Conservation (phyloP, 2,888 invertebrate genomes). For the Anoplius nigerrimus region DNA sequence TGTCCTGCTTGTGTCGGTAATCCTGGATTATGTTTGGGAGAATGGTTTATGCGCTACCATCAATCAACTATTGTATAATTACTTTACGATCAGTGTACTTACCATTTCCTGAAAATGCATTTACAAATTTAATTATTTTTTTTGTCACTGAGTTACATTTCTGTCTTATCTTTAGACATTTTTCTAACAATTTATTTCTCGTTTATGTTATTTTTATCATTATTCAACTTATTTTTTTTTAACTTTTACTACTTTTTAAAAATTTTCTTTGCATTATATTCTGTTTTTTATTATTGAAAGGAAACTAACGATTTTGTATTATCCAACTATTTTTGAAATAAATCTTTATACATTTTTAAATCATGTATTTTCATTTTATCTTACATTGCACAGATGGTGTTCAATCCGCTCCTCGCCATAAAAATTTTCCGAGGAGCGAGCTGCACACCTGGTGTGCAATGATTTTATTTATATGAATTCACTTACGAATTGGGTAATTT, state of each 20-base stretch:
- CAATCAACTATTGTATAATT: constrained; percentile 5
- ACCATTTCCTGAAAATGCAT: constrained; percentile 12
- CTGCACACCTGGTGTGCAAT: too few species aligned
- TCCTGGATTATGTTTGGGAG: constrained; percentile 12
- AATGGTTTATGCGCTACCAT: constrained; percentile 8
- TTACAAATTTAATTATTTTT: constrained; percentile 8
- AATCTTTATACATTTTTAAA: constrained; percentile 2
- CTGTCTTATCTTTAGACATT: constrained; percentile 9
- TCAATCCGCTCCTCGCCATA: too few species aligned
- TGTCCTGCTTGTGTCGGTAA: constrained; percentile 10
- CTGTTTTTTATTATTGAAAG: constrained; percentile 10
- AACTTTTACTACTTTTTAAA: constrained; percentile 6
- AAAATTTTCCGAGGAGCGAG: too few species aligned
- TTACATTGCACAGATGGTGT: too few species aligned
- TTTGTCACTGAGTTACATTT: neutral
- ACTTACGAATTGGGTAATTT: too few species aligned
- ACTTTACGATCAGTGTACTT: constrained; percentile 15
- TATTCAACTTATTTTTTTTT: constrained; percentile 8
- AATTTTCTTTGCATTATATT: too few species aligned
- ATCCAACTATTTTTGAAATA: constrained; percentile 14
- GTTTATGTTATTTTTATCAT: constrained; percentile 12
- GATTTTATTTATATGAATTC: too few species aligned
- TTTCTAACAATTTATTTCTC: neutral
- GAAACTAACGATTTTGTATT: constrained; percentile 6
- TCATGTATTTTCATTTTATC: constrained; percentile 17